Percentiles rank a stretch among this genome's conserved stretches.
These are phyloP conservation scores for Centroberyx gerrardi DNA, from an alignment of 2,797 vertebrate species.

Conservation along the genomic window DNA sequence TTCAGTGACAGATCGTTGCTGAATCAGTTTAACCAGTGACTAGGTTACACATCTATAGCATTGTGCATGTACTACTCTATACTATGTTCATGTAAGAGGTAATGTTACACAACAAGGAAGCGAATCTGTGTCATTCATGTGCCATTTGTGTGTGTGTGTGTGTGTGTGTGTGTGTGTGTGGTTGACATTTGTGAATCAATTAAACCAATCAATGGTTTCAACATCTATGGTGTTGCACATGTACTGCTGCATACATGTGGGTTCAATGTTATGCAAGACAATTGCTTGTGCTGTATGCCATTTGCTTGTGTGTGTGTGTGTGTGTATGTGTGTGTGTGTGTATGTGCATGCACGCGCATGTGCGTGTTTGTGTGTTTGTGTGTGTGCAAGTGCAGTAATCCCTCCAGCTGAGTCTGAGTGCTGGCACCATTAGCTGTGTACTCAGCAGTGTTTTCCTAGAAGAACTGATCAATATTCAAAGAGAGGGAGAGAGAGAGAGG, in stretches of 20 bases:
- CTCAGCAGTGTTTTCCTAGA: slow-evolving; percentile 85
- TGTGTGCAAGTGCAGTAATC: slow-evolving; percentile 47
- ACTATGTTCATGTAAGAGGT: slow-evolving; percentile 12
- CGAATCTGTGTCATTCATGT: background rate
- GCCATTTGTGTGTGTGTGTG: slow-evolving; percentile 29
- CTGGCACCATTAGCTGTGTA: slow-evolving; percentile 78
- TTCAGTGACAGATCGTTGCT: no score
- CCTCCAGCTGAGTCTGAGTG: slow-evolving; percentile 55
- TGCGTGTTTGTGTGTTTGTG: slow-evolving; percentile 27
- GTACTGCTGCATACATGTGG: slow-evolving; percentile 20
- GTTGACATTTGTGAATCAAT: slow-evolving; percentile 22
- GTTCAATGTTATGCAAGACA: slow-evolving; percentile 47
- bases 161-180: slow-evolving; percentile 15
- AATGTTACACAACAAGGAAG: background rate
- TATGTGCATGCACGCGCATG: background rate
- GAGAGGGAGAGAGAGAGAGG: slow-evolving; percentile 42
- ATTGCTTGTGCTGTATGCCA: slow-evolving; percentile 38
- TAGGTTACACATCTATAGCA: background rate
- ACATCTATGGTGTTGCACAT: slow-evolving; percentile 17
- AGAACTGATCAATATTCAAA: slow-evolving; percentile 85
- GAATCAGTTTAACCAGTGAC: background rate
- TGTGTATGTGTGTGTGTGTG: slow-evolving; percentile 13
- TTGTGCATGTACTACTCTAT: background rate
- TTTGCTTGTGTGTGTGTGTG: background rate
- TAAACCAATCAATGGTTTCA: slow-evolving; percentile 44